A percentile compares a stretch with the other conserved stretches of the same genome.
These are phyloP conservation scores for Trachelus tabidus DNA, from an alignment of 2,888 invertebrate genomes.

Conservation along the genomic window DNA sequence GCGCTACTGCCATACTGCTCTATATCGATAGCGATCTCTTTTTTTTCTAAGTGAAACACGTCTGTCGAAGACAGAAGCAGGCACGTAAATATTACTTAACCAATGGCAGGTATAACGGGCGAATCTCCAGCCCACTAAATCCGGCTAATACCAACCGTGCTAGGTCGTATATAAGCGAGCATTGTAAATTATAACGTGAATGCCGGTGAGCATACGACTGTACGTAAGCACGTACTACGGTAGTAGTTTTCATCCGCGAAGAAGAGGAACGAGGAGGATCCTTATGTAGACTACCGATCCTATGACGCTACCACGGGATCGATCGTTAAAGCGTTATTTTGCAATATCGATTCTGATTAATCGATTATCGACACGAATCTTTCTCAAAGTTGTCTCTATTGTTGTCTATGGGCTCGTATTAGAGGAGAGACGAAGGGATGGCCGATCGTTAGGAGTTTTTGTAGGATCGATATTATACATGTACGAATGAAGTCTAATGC, in stretches of 20 bases:
- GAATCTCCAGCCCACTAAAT: not conserved
- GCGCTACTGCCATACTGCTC: constrained; percentile 3
- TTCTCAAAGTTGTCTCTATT: not conserved
- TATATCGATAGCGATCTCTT: constrained; percentile 1
- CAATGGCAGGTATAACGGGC: not conserved
- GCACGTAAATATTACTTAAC: constrained; percentile 1
- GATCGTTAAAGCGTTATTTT: not conserved
- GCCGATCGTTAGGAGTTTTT: not conserved
- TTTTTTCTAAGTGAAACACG: not conserved
- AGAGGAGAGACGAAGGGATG: constrained; percentile 7
- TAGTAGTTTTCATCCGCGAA: not conserved
- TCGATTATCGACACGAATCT: not conserved
- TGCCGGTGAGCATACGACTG: not conserved
- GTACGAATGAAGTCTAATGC: constrained; percentile 19
- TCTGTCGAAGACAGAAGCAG: not conserved
- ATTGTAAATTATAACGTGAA: not conserved
- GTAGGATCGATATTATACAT: not conserved
- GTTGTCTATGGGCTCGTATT: constrained; percentile 1
- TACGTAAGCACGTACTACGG: not conserved
- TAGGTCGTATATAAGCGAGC: not conserved
- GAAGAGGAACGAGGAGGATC: not conserved
- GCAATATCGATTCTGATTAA: not conserved
- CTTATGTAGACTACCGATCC: not conserved
- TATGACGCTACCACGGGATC: not conserved
- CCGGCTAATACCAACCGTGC: not conserved